Conservation (phyloP, 2,888 invertebrate species). For the Plagiodera versicolora region DNA sequence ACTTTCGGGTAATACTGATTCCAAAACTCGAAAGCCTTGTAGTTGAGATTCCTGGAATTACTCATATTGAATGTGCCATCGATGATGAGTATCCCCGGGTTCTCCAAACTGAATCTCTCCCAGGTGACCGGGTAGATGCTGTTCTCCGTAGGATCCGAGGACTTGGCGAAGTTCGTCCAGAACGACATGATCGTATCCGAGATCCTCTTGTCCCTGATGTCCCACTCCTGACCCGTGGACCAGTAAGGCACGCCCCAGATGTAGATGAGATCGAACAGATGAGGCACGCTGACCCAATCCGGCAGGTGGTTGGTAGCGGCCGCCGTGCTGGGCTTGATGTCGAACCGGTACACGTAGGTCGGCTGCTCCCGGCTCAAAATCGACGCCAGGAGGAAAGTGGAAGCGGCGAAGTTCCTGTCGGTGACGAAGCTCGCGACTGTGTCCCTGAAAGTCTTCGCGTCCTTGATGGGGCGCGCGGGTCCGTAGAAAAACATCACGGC, state of each 20-base stretch:
- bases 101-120: constrained; percentile 69
- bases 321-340: constrained; percentile 69
- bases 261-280: constrained; percentile 79
- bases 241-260: constrained; percentile 81
- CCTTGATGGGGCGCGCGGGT: constrained; percentile 66
- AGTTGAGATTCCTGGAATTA: constrained; percentile 67
- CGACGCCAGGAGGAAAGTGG: constrained; percentile 69
- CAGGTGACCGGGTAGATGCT: constrained; percentile 72
- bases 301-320: constrained; percentile 68
- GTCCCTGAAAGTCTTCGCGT: constrained; percentile 64
- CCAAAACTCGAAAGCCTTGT: constrained; percentile 81
- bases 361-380: constrained; percentile 62
- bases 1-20: constrained; percentile 81
- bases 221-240: constrained; percentile 70
- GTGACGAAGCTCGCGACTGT: constrained; percentile 72
- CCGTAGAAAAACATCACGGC: constrained; percentile 77
- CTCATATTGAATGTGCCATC: constrained; percentile 79
- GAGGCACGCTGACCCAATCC: constrained; percentile 78
- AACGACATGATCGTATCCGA: constrained; percentile 80
- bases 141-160: constrained; percentile 70
- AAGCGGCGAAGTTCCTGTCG: constrained; percentile 72
- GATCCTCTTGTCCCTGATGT: constrained; percentile 74
- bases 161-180: constrained; percentile 78
- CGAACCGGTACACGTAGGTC: constrained; percentile 75
- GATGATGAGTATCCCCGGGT: constrained; percentile 72